These are phyloP conservation scores for Ischnus inquisitorius DNA, from an alignment of 2,888 invertebrate species.

Conservation along the genomic window DNA sequence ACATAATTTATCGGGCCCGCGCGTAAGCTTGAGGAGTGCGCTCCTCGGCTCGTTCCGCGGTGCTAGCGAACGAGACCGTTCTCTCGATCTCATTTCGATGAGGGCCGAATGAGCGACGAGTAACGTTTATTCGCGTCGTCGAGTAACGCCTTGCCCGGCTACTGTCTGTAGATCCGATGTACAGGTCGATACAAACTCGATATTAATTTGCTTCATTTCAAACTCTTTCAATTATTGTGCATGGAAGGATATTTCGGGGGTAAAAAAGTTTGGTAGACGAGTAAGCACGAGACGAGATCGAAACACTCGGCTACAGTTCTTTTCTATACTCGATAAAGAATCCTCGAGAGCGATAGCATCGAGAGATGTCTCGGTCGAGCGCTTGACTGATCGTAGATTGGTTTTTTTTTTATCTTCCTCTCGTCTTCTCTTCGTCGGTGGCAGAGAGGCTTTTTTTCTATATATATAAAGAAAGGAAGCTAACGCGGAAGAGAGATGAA, in stretches of 20 bases:
- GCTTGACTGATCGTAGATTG: constrained; percentile 69
- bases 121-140: not conserved
- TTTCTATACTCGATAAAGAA: constrained; percentile 52
- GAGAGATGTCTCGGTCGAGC: constrained; percentile 68
- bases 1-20: constrained; percentile 79
- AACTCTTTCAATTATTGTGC: not conserved
- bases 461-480: not conserved
- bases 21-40: constrained; percentile 6
- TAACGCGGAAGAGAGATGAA: constrained; percentile 68
- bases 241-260: not conserved
- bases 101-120: constrained; percentile 4
- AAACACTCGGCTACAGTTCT: not conserved
- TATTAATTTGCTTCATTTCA: no score
- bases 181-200: not conserved
- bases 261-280: not conserved
- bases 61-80: constrained; percentile 40
- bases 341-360: constrained; percentile 64
- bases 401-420: constrained; percentile 47
- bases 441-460: constrained; percentile 34
- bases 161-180: not conserved
- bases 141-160: not conserved
- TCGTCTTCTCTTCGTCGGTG: constrained; percentile 54
- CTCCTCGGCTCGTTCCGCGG: not conserved
- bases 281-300: constrained; percentile 5
- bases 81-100: constrained; percentile 24